phyloP scores from a whole-genome alignment of 2,797 vertebrate genomes.

The Ctenopoma kingsleyae region DNA sequence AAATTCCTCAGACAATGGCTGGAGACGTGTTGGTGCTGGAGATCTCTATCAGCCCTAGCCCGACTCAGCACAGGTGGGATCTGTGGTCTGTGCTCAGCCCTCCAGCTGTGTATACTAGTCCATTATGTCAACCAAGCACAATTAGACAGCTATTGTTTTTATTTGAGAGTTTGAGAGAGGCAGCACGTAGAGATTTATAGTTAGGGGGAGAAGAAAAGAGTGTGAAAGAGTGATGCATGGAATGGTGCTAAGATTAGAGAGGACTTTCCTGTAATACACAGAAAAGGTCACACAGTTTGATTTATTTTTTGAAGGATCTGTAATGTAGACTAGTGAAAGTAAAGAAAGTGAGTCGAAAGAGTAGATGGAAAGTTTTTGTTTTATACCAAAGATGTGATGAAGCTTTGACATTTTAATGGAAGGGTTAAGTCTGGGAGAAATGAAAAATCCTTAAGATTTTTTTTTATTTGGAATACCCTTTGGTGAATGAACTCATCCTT shows the following conservation, averaged over 20 bases:
- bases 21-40: constrained; percentile 73
- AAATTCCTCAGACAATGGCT: constrained; percentile 74
- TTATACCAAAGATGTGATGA: constrained; percentile 72
- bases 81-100: constrained; percentile 59
- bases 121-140: constrained; percentile 75
- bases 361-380: constrained; percentile 66
- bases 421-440: constrained; percentile 26
- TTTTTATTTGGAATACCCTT: constrained; percentile 49
- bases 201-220: constrained; percentile 55
- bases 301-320: constrained; percentile 51
- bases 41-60: constrained; percentile 63
- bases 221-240: constrained; percentile 52
- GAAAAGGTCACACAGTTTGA: constrained; percentile 46
- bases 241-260: constrained; percentile 49
- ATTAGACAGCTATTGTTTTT: constrained; percentile 79
- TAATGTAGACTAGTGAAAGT: constrained; percentile 69
- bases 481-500: constrained; percentile 59
- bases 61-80: constrained; percentile 77
- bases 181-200: constrained; percentile 52
- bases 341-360: constrained; percentile 73
- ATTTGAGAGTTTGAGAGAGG: constrained; percentile 61
- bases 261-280: constrained; percentile 57
- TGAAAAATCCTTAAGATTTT: constrained; percentile 28
- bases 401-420: constrained; percentile 55
- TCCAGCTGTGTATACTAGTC: constrained; percentile 77